Percentiles rank a stretch among this genome's conserved stretches.
phyloP scores from a whole-genome alignment of 2,888 invertebrate species.

The Lobophora halterata region DNA sequence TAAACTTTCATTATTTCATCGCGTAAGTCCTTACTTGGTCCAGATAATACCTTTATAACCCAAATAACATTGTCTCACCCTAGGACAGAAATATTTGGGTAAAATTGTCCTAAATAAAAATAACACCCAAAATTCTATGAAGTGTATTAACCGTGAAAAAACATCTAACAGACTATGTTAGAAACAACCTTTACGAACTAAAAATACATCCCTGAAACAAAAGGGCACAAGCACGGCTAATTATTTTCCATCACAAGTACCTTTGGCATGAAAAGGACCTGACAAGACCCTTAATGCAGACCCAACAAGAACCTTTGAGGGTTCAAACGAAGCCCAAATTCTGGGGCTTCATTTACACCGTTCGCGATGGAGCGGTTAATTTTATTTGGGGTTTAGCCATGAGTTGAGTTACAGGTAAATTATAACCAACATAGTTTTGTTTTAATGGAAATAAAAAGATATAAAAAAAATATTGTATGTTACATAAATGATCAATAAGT shows the following conservation, averaged over 20 bases:
- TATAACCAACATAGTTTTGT: background rate
- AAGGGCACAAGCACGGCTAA: constrained; percentile 46
- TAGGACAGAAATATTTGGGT: too few relatives aligned
- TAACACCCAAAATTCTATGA: too few relatives aligned
- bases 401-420: background rate
- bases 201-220: constrained; percentile 19
- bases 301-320: constrained; percentile 8
- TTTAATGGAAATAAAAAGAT: too few relatives aligned
- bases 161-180: too few relatives aligned
- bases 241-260: constrained; percentile 51
- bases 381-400: background rate
- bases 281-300: constrained; percentile 28
- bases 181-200: constrained; percentile 15
- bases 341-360: background rate
- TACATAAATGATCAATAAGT: too few relatives aligned
- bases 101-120: too few relatives aligned
- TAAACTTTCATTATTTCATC: too few relatives aligned
- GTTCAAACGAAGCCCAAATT: constrained; percentile 5
- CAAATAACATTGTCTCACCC: too few relatives aligned
- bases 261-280: constrained; percentile 43
- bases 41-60: too few relatives aligned
- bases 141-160: too few relatives aligned
- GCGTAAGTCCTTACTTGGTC: too few relatives aligned
- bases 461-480: too few relatives aligned
- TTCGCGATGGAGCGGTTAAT: background rate